A percentile compares a stretch with the other conserved stretches of the same genome.
These are phyloP conservation scores for Limnodromus scolopaceus DNA, from an alignment of 2,797 vertebrate species.

Conservation along the genomic window DNA sequence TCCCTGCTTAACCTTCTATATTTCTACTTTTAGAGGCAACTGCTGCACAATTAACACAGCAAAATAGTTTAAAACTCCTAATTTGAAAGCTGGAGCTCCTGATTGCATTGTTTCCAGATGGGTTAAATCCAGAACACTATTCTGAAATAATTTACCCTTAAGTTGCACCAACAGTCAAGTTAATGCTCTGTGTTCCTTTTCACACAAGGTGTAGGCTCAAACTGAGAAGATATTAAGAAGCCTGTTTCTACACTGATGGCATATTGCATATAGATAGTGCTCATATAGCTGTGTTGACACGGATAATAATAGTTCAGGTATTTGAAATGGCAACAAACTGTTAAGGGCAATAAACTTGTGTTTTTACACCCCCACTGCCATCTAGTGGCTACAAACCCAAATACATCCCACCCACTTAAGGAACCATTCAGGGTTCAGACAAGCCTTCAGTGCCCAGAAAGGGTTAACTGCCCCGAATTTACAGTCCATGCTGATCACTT, in stretches of 20 bases:
- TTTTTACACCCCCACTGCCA: conserved; percentile 43
- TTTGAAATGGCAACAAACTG: neutral
- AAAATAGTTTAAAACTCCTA: neutral
- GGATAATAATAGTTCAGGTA: neutral
- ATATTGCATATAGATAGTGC: rapidly evolving
- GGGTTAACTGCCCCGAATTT: neutral
- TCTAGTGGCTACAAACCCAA: conserved; percentile 12
- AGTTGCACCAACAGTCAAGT: neutral
- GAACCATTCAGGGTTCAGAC: rapidly evolving
- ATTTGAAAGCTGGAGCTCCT: neutral
- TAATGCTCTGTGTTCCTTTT: rapidly evolving
- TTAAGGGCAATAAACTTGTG: neutral
- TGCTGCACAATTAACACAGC: neutral
- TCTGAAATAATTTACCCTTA: neutral
- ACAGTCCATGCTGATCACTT: neutral
- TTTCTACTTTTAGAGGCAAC: neutral
- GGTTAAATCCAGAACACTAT: neutral
- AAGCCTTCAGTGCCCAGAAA: too few relatives aligned
- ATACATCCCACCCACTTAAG: rapidly evolving
- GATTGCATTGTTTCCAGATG: neutral
- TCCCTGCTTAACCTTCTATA: neutral
- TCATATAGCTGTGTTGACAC: neutral
- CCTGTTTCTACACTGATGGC: rapidly evolving
- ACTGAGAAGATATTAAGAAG: neutral
- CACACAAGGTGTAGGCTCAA: neutral